Evolutionary conservation across 2,888 invertebrate genomes (phyloP), one percentile per base, ranked within the genome.

Genomic region (Nineta flava): DNA sequence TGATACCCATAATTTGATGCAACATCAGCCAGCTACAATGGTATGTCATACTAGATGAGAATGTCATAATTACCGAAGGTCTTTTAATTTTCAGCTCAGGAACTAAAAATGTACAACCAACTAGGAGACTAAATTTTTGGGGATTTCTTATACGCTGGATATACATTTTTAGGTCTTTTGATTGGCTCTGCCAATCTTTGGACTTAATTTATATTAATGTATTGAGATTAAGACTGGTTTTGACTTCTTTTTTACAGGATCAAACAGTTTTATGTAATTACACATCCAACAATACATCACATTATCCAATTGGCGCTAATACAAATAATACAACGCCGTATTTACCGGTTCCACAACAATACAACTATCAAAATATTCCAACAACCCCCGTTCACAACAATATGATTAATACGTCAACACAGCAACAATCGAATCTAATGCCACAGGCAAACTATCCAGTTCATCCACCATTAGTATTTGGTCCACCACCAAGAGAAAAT

Each of bases 401-500:
- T 26, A 26, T 26, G 6, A 26, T 7, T 26, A 26, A 26, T 6
- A 26, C 26, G 7, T 7, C 26, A 26, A 26, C 7, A 26, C 26
- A 26, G 26, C 35, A 16, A 21, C 44, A 19, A 21, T 13, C n/a
- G 13, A 42, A 17, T 16, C 21, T 10, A 16, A 10, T 17, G 9
- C n/a, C 38, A 10, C 47, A 35, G 6, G 35, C 35, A 35, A 19
- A 16, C 7, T 26, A 12, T 12, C 32, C 26, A 16, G 17, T 16
- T 34, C 32, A 35, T 47, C 4, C 47, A 10, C 16, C 35, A 17
- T 10, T 51, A 31, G 42, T 52, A 17, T 52, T 50, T 50, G 52
- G 46, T 32, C 51, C 53, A 15, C 51, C 53, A 5, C 49, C 51
- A 21, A 44, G 47, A 32, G 53, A 50, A 9, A 26, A 26, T 7